Conservation (phyloP, 1,140 invertebrate genomes). For the Cataglyphis hispanica region DNA sequence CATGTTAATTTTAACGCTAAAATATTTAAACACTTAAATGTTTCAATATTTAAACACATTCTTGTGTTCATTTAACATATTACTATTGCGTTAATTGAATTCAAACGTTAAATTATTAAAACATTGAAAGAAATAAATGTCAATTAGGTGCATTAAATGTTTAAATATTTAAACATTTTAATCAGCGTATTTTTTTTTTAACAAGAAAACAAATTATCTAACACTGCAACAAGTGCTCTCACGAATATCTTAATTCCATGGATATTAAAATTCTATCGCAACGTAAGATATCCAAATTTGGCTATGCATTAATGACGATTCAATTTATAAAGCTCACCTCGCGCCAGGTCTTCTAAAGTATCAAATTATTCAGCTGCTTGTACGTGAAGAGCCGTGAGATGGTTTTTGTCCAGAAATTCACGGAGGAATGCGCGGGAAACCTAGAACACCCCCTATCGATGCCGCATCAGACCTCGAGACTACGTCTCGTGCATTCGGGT, state of each 20-base stretch:
- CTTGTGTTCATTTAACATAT: too few species aligned
- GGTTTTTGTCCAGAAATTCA: neutral
- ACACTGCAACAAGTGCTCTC: too few species aligned
- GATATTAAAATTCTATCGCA: neutral
- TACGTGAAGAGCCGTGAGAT: neutral
- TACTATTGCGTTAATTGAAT: too few species aligned
- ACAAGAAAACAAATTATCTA: too few species aligned
- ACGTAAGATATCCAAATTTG: neutral
- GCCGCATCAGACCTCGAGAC: conserved; percentile 21
- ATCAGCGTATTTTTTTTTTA: too few species aligned
- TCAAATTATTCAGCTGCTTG: neutral
- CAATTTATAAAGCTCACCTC: neutral
- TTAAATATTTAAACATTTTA: too few species aligned
- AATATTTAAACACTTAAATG: too few species aligned
- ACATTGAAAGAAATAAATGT: too few species aligned
- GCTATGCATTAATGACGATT: neutral
- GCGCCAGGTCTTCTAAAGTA: neutral
- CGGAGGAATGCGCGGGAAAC: neutral
- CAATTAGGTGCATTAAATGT: too few species aligned
- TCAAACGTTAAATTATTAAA: too few species aligned
- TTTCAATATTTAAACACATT: too few species aligned
- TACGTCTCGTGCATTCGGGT: conserved; percentile 56
- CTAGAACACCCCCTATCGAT: conserved; percentile 34
- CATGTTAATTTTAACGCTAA: too few species aligned
- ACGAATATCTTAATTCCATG: neutral